Evolutionary conservation across 2,113 vertebrate species (phyloP).

Genomic region (Piliocolobus tephrosceles): DNA sequence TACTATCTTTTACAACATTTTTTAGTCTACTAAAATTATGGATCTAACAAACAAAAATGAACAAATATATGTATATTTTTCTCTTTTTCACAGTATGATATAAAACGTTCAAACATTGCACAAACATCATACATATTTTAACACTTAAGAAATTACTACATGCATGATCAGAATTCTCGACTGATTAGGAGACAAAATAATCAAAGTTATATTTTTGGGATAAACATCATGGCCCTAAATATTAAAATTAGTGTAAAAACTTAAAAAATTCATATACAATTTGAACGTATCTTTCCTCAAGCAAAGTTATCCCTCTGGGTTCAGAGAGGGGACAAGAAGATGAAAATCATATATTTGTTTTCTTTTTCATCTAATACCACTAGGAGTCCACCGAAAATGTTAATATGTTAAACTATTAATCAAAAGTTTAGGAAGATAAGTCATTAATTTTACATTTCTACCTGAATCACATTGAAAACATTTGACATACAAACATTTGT

Average conservation of each 20-base stretch:
- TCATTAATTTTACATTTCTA: not conserved
- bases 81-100: not conserved
- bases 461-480: not conserved
- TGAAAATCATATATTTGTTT: not conserved
- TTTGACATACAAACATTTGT: not conserved
- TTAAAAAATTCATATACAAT: not conserved
- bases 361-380: not conserved
- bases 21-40: not conserved
- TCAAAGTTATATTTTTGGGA: not conserved
- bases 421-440: not conserved
- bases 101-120: not conserved
- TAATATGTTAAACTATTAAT: not conserved
- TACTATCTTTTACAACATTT: not conserved
- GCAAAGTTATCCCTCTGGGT: not conserved
- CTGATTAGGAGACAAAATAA: not conserved
- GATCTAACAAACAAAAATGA: not conserved
- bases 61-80: not conserved
- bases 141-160: not conserved
- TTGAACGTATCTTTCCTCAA: not conserved
- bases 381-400: not conserved
- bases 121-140: not conserved
- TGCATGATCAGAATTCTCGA: not conserved
- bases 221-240: not conserved
- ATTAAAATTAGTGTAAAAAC: not conserved
- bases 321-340: not conserved